Percentiles rank a stretch among this genome's conserved stretches.
Evolutionary conservation across 2,888 invertebrate genomes (phyloP).

Genomic region (Protonemura montana): DNA sequence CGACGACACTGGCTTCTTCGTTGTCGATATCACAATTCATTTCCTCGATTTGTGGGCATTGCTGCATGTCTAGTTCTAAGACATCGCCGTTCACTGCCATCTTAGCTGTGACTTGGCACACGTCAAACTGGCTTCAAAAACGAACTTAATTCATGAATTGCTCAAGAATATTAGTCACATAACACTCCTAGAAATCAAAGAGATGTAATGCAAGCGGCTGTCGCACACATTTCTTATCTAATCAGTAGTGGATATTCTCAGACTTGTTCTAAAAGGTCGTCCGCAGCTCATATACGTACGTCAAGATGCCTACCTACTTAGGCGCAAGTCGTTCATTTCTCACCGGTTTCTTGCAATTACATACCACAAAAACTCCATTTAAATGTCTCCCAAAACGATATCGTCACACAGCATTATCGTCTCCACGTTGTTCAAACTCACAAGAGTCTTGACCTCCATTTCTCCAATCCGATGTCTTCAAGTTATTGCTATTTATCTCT

Average conservation of each 20-base stretch:
- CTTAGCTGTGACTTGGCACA: neutral
- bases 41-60: constrained; percentile 21
- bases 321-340: neutral
- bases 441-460: constrained; percentile 37
- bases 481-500: neutral
- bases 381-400: neutral
- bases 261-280: neutral
- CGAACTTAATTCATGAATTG: neutral
- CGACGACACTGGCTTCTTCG: neutral
- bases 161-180: neutral
- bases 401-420: neutral
- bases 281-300: neutral
- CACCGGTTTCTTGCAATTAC: neutral
- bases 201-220: neutral
- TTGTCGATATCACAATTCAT: constrained; percentile 19
- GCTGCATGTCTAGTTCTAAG: constrained; percentile 14
- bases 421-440: neutral
- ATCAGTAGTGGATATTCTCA: neutral
- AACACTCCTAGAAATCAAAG: neutral
- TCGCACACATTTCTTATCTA: neutral
- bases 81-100: constrained; percentile 27
- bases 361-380: neutral
- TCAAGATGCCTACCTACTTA: constrained; percentile 1
- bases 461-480: constrained; percentile 16
- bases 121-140: neutral